Base-by-base conservation (phyloP, 2,113 vertebrate species). In the Charadrius vociferus region DNA sequence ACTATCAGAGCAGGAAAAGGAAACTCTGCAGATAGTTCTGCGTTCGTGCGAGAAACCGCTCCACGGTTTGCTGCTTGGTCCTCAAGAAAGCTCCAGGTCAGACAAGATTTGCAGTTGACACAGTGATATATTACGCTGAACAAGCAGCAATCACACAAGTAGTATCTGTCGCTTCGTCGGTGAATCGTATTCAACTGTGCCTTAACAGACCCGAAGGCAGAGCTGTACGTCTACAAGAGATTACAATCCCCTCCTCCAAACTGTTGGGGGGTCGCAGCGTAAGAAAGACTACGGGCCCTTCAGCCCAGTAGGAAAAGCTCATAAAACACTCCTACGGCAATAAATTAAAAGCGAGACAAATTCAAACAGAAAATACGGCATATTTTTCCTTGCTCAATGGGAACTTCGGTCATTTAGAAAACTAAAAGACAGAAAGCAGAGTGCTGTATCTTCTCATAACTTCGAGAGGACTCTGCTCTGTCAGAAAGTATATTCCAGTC, bases 201-300 rank as follows among this genome's bases (percentile, higher is more conserved):
- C 37, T 13, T 12, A 29, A 8, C 0, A 21, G 21, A 4, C 15
- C 36, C 3, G 2, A 3, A 29, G 1, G 7, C 2, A 2, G 34
- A 62, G 41, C 0, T 26, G 41, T 4, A 34, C 47, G 26, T 12
- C 21, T 15, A 10, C 15, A 52, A 23, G 36, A 23, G 83, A 58
- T 4, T 29, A 34, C 11, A 10, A 4, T 3, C 65, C 5, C 30
- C 12, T 18, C 17, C 34, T 53, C 50, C 58, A 18, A 52, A 26
- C 20, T 26, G 41, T 3, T 6, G 19, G 14, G 23, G 21, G 56
- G 24, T 8, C 43, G 2, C 10, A 24, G 65, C 36, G 6, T 5
- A 17, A 37, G 39, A 12, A 30, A 23, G n/a, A 68, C 10, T 4
- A 11, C 49, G 9, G 27, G 58, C 7, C 39, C 36, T 56, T 63